phyloP scores from a whole-genome alignment of 1,140 invertebrate species.

The Asobara japonica region DNA sequence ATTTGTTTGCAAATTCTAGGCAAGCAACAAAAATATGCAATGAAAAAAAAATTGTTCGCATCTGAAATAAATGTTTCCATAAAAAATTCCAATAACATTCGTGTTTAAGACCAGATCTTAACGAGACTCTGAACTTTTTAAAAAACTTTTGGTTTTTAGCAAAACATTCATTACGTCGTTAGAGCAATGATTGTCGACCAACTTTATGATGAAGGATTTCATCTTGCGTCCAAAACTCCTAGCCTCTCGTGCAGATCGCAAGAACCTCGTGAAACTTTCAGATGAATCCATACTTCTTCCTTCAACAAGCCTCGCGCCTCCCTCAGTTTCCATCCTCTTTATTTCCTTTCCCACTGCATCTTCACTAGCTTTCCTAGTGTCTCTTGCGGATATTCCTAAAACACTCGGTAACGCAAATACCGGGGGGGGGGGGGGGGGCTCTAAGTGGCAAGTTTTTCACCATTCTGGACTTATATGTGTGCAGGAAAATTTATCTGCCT shows the following conservation, averaged over 20 bases:
- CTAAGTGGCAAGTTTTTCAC: conserved; percentile 4
- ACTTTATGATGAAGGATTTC: no score
- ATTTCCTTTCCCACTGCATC: conserved; percentile 21
- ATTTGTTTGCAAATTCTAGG: no score
- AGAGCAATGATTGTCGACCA: no score
- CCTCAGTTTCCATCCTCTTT: conserved; percentile 19
- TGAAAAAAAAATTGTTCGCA: no score
- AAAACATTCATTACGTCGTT: no score
- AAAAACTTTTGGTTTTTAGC: no score
- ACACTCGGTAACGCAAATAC: conserved; percentile 8
- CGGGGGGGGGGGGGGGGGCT: not conserved
- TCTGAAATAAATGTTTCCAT: no score
- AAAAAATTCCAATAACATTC: no score
- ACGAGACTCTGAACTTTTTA: no score
- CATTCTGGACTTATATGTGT: not conserved
- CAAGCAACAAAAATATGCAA: no score
- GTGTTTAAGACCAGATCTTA: no score
- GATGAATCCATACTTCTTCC: conserved; percentile 27
- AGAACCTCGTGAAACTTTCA: conserved; percentile 34
- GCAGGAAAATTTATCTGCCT: conserved; percentile 5
- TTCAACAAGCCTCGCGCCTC: not conserved
- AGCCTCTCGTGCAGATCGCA: conserved; percentile 18
- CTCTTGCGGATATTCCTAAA: conserved; percentile 4
- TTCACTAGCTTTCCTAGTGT: not conserved
- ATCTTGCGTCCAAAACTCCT: conserved; percentile 20